Evolutionary conservation across 2,113 vertebrate species (phyloP), one percentile per base, ranked within the genome.

Genomic region (Ammospiza caudacuta): DNA sequence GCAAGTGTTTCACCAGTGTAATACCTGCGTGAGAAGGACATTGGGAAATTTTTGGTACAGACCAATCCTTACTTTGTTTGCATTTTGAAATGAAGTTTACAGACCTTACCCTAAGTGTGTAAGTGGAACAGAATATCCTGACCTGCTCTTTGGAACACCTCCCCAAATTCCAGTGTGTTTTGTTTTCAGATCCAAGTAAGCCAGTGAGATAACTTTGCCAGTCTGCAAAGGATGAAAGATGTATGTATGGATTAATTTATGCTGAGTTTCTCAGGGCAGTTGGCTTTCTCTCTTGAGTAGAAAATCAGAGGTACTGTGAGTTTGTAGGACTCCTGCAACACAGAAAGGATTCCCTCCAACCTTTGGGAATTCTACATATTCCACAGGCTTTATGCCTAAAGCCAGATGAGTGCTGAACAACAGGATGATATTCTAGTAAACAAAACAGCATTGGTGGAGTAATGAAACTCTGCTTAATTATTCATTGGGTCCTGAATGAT

Each of bases 401-500:
- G 61, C 19, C 83, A 72, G 64, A 28, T 67, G 70, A 23, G 7
- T 57, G 39, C 61, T 92, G 90, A 87, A 33, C 31, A 28, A 21
- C 1, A 2, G 58, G 64, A 47, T 92, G 52, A 82, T 87, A 89
- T 75, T 93, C 28, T 63, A 92, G 79, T 70, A 92, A 94, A 91
- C 87, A 95, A 95, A 90, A 63, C 28, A 66, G 59, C n/a, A 70
- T 69, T 41, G 66, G 33, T 73, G 21, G 54, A 87, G 62, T 83
- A 87, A 84, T 73, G 87, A 87, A 76, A 61, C 72, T 87, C 47
- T 9, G 4, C 51, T 97, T 78, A 97, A 96, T 97, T 96, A 97
- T 97, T 97, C 24, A 96, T 74, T 57, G 44, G 17, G 35, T 90
- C 54, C 82, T 96, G 79, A 96, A 76, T 84, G 94, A 89, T 87